Base-by-base conservation (phyloP, 2,797 vertebrate genomes). In the Heteromormyrus szaboi region DNA sequence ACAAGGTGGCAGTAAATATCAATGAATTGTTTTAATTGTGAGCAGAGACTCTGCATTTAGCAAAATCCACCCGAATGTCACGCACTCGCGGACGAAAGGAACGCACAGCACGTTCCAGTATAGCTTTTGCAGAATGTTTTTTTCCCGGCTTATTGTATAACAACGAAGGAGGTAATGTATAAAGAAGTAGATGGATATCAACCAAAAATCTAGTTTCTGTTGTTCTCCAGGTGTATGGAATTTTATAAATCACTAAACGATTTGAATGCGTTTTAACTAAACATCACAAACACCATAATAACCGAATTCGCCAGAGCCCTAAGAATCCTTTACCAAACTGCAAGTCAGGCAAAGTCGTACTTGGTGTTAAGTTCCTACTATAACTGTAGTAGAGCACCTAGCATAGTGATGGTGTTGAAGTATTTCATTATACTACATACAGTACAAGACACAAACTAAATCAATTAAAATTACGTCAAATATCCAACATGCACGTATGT, bases 1-100 rank as follows among this genome's bases (percentile, higher is more conserved):
- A 85, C 54, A 65, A 85, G 81, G 65, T 68, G 54, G 25, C 81
- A 89, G 44, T 65, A 53, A n/a, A 89, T 25, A 44, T 50, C 41
- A 53, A 19, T 54, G 37, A 79, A 25, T n/a, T 8, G 56, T 19
- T n/a, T 56, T 14, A 37, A 72, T 72, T 19, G 41, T 4, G 19
- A n/a, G 19, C 41, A 81, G n/a, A 41, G 14, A 46, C 14, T 81
- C 0, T 7, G 0, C 8, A 46, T 1, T 41, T 33, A 17, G 76
- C 17, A 9, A 46, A 81, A 44, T 46, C 17, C 65, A 14, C 9
- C 3, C 29, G 25, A 29, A 68, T 68, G 25, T 68, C 62, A 68
- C 62, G 25, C 3, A 4, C 25, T 68, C 62, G 11, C 3, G 65
- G 11, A 72, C 59, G 2, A 62, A 62, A 33, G 25, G 33, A 72